Conservation (phyloP, 2,888 invertebrate species). For the Agonum fuliginosum region DNA sequence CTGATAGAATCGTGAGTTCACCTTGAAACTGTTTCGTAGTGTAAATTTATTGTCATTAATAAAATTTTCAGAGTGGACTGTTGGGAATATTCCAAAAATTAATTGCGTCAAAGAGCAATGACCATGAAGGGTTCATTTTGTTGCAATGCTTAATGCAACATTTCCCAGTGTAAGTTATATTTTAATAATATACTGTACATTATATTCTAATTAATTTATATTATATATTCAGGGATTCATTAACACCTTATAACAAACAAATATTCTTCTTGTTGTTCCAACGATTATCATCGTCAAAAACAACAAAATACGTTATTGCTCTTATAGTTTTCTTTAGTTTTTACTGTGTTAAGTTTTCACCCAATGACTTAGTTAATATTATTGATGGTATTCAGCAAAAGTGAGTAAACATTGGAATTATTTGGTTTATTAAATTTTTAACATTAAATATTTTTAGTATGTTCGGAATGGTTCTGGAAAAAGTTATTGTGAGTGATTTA, state of each 20-base stretch:
- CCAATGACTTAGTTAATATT: slow-evolving; percentile 82
- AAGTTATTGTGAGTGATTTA: slow-evolving; percentile 89
- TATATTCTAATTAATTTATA: slow-evolving; percentile 38
- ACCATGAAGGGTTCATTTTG: slow-evolving; percentile 96
- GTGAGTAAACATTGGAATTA: slow-evolving; percentile 74
- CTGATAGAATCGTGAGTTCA: slow-evolving; percentile 82
- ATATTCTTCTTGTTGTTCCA: slow-evolving; percentile 95
- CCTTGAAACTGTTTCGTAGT: not conserved
- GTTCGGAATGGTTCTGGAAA: slow-evolving; percentile 97
- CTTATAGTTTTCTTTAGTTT: slow-evolving; percentile 93
- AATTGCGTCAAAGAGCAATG: slow-evolving; percentile 94
- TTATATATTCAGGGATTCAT: slow-evolving; percentile 76
- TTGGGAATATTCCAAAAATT: slow-evolving; percentile 97
- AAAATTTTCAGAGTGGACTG: slow-evolving; percentile 79
- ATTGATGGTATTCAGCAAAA: slow-evolving; percentile 90
- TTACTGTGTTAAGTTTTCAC: slow-evolving; percentile 88
- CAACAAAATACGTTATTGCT: slow-evolving; percentile 94
- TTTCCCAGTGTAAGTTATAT: slow-evolving; percentile 83
- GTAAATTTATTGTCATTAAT: slow-evolving; percentile 47
- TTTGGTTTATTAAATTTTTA: slow-evolving; percentile 30
- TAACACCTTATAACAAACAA: slow-evolving; percentile 88
- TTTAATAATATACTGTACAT: not conserved
- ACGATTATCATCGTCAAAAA: slow-evolving; percentile 93
- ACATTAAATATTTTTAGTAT: slow-evolving; percentile 77
- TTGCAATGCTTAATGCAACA: slow-evolving; percentile 90